Evolutionary conservation across 2,113 vertebrate genomes (phyloP), one percentile per base, ranked within the genome.

Genomic region (Martes martes): DNA sequence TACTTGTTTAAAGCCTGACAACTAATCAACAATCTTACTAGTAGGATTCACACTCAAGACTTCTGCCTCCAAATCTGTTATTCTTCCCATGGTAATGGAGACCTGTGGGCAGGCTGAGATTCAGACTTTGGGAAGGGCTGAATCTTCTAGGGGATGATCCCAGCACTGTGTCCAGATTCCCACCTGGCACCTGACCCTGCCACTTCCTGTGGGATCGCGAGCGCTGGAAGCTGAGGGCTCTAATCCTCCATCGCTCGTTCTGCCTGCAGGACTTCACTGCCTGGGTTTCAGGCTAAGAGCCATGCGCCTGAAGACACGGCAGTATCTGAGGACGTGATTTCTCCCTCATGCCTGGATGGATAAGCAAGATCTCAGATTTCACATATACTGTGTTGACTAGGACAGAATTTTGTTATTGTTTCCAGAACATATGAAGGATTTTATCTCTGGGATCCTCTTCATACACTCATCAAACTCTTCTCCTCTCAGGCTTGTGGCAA

Each of bases 191-290:
- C 52, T 33, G 33, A 16, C 16, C 6, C 39, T 28, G 33, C 24
- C 21, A 42, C 59, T 26, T 74, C 33, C 31, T 57, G 23, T 7
- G 33, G 28, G 2, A 39, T 21, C 42, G 0, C 4, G 57, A 61
- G 36, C 33, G 23, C 23, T 5, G 0, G 16, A 65, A 45, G 31
- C 45, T 21, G 16, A 36, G n/a, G 9, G 11, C 11, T 31, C 59
- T 26, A 57, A 57, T 33, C 13, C 14, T 67, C 11, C 69, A 39
- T 14, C 65, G 13, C 42, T 82, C 28, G 13, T 42, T 86, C 61
- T 80, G 6, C 39, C 18, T 4, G 5, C 3, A 74, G 10, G 50
- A 52, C 9, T n/a, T 1, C 2, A 9, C 8, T 13, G 1, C 9
- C 0, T 26, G 24, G 7, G 7, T 47, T 24, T 85, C 57, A 57